These are phyloP conservation scores for Oenanthe oenanthe DNA, from an alignment of 2,113 vertebrate genomes.

Conservation along the genomic window DNA sequence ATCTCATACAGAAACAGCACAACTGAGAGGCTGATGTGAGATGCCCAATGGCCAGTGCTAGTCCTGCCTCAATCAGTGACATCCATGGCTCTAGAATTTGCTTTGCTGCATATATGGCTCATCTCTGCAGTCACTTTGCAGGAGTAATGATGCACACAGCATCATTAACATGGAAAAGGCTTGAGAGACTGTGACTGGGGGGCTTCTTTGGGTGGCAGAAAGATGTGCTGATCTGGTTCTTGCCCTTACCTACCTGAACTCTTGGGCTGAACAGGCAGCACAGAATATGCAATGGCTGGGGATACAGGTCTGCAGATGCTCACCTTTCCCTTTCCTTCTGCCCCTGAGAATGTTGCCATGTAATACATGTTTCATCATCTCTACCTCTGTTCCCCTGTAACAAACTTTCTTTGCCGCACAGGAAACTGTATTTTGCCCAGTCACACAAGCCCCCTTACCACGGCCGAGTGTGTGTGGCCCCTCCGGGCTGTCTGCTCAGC, in stretches of 20 bases:
- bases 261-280: neutral
- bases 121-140: neutral
- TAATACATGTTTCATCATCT: neutral
- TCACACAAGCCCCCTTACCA: conserved; percentile 88
- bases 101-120: neutral
- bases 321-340: neutral
- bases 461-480: conserved; percentile 85
- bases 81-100: neutral
- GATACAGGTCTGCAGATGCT: neutral
- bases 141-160: neutral
- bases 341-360: neutral
- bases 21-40: neutral
- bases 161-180: neutral
- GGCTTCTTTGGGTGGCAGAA: neutral
- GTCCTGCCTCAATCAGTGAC: neutral
- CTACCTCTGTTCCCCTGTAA: neutral
- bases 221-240: neutral
- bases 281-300: neutral
- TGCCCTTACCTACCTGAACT: neutral
- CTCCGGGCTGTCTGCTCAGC: conserved; percentile 87
- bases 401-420: conserved; percentile 59
- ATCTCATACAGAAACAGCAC: neutral
- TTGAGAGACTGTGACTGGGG: neutral
- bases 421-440: conserved; percentile 92
- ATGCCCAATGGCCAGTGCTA: neutral